Percentiles rank a stretch among this genome's conserved stretches.
phyloP scores from a whole-genome alignment of 2,888 invertebrate genomes.

The Campopleginae sp. region DNA sequence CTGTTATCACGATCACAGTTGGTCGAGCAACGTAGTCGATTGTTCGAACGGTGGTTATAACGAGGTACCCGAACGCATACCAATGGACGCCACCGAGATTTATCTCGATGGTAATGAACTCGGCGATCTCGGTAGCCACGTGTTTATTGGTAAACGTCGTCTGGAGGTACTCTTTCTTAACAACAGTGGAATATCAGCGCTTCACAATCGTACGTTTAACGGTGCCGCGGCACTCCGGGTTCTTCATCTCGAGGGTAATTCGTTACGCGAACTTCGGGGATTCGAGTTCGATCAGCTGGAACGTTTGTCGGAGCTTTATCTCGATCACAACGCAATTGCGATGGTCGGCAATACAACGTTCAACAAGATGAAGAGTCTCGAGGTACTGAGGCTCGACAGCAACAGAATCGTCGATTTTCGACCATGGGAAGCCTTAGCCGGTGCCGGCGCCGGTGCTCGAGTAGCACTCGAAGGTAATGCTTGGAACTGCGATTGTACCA shows the following conservation, averaged over 20 bases:
- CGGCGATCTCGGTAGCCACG: conserved; percentile 92
- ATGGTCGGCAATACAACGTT: conserved; percentile 92
- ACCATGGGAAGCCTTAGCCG: conserved; percentile 88
- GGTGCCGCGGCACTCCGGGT: conserved; percentile 90
- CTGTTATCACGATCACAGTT: conserved; percentile 94
- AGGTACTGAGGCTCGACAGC: conserved; percentile 90
- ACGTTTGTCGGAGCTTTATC: conserved; percentile 90
- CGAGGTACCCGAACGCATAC: conserved; percentile 91
- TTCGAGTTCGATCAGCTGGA: conserved; percentile 92
- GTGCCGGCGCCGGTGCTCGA: conserved; percentile 86
- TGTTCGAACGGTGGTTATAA: conserved; percentile 91
- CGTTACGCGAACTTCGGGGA: conserved; percentile 89
- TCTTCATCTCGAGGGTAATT: conserved; percentile 92
- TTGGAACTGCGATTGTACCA: conserved; percentile 93
- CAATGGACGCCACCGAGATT: conserved; percentile 95
- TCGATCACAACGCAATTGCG: conserved; percentile 91
- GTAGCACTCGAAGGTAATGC: conserved; percentile 91
- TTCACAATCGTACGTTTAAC: conserved; percentile 93
- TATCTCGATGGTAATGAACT: conserved; percentile 93
- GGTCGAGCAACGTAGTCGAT: conserved; percentile 94
- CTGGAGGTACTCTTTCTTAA: conserved; percentile 91
- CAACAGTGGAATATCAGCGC: conserved; percentile 90
- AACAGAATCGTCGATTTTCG: conserved; percentile 92
- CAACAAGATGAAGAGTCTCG: conserved; percentile 89
- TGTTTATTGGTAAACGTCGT: conserved; percentile 94